Base-by-base conservation (phyloP, 2,888 invertebrate genomes). In the Daptonema setosum region DNA sequence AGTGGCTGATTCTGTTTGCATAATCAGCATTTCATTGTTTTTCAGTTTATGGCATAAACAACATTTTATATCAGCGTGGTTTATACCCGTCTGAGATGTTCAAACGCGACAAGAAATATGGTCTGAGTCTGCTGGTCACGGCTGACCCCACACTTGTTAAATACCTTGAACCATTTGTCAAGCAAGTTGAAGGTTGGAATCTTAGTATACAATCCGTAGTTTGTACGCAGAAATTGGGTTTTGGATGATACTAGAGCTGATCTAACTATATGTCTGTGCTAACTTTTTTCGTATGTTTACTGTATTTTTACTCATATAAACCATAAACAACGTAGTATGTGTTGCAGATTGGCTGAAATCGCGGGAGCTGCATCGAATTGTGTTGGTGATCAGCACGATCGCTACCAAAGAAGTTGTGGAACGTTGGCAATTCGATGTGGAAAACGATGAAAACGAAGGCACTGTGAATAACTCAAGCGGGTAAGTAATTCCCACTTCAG, bases 361-460 rank as follows among this genome's bases (percentile, higher is more conserved):
- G 64, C 83, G 83, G 69, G 82, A 85, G 73, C 81, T 95, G 0
- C 82, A 82, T 66, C 86, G 87, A 70, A 75, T 97, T n/a, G 87
- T 91, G 0, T 76, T 95, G 58, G 81, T 93, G 17, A 87, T 95
- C 61, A 80, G 84, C 2, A 86, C 87, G 72, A 82, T 88, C 0
- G 82, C 83, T 61, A 87, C 85, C 30, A 83, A 86, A 70, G 93
- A 95, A 74, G 81, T 87, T 1, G 74, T 95, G 45, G 97, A 97
- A 72, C 80, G 91, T 65, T 97, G 95, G 95, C 93, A 95, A 72
- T 97, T 97, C 69, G 85, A 87, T 66, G 82, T 97, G 48, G 70
- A 76, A 56, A 73, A 73, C 59, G 74, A 75, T 59, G 70, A 71
- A 61, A 66, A 67, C 53, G n/a, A 5, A n/a, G n/a, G 63, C 22